Evolutionary conservation across 2,888 invertebrate genomes (phyloP).

Genomic region (Theodoxus fluviatilis): DNA sequence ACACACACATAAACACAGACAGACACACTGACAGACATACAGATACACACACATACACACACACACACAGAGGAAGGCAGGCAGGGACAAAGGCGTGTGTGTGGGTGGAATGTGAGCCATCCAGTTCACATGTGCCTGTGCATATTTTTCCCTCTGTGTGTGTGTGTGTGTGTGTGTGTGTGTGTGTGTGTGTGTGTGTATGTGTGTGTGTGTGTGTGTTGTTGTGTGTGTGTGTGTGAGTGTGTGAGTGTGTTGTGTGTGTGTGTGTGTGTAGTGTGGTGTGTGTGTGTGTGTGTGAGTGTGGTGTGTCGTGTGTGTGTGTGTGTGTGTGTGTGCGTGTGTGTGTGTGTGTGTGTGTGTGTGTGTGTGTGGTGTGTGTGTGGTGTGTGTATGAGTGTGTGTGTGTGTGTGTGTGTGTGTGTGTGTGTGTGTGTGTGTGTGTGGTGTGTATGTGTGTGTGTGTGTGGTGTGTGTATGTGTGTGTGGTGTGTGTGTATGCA

Average conservation of each 20-base stretch:
- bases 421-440: constrained; percentile 10
- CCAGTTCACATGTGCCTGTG: too few relatives aligned
- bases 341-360: constrained; percentile 2
- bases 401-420: background rate
- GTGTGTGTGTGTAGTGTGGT: constrained; percentile 19
- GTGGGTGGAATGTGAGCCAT: too few relatives aligned
- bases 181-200: constrained; percentile 14
- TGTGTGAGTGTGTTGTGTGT: constrained; percentile 16
- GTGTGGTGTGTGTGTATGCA: constrained; percentile 18
- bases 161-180: constrained; percentile 10
- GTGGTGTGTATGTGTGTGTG: constrained; percentile 1
- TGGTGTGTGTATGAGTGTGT: background rate
- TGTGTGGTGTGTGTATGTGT: constrained; percentile 15
- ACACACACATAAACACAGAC: background rate
- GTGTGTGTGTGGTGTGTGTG: background rate
- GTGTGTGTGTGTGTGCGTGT: constrained; percentile 24
- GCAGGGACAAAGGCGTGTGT: background rate
- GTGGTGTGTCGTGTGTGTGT: constrained; percentile 6
- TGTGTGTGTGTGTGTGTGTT: constrained; percentile 10
- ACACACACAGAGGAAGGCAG: background rate
- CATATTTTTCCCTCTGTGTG: background rate
- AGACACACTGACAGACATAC: background rate
- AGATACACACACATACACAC: constrained; percentile 13
- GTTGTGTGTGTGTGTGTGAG: background rate
- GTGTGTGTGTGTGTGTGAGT: constrained; percentile 3